Evolutionary conservation across 2,797 vertebrate genomes (phyloP).

Genomic region (Cephalopachus bancanus): DNA sequence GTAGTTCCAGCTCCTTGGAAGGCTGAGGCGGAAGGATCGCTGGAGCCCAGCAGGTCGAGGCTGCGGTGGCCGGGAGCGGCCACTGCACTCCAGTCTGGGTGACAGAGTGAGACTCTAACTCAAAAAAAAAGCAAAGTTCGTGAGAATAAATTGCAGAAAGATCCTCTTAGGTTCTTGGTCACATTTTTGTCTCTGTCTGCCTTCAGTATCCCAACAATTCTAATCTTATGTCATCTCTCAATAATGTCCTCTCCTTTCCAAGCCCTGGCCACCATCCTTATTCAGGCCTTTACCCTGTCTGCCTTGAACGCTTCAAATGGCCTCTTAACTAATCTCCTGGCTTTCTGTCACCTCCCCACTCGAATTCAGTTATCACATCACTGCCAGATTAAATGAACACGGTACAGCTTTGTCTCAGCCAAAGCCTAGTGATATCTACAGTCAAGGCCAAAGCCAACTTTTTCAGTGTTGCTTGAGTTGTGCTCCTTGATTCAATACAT

Average conservation of each 20-base stretch:
- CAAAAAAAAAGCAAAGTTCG: background rate
- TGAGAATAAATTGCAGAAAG: constrained; percentile 16
- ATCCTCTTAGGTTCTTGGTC: background rate
- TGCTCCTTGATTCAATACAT: background rate
- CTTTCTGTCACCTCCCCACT: background rate
- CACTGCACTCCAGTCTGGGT: no score
- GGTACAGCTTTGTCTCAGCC: background rate
- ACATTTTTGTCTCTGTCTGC: background rate
- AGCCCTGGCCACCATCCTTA: background rate
- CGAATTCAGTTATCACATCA: background rate
- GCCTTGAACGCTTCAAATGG: background rate
- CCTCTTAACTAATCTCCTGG: background rate
- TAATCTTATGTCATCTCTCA: background rate
- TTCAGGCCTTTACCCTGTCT: background rate
- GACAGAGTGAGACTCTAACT: no score
- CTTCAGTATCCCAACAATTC: background rate
- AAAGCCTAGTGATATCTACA: background rate
- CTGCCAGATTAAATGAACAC: background rate
- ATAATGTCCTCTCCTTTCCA: constrained; percentile 1
- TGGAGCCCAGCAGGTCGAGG: no score
- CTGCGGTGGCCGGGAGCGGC: no score
- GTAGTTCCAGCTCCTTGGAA: no score
- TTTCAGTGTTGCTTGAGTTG: background rate
- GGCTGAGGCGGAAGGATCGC: no score
- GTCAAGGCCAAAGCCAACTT: background rate